Evolutionary conservation across 2,797 vertebrate genomes (phyloP).

Genomic region (Rhabdophis nuchalis): DNA sequence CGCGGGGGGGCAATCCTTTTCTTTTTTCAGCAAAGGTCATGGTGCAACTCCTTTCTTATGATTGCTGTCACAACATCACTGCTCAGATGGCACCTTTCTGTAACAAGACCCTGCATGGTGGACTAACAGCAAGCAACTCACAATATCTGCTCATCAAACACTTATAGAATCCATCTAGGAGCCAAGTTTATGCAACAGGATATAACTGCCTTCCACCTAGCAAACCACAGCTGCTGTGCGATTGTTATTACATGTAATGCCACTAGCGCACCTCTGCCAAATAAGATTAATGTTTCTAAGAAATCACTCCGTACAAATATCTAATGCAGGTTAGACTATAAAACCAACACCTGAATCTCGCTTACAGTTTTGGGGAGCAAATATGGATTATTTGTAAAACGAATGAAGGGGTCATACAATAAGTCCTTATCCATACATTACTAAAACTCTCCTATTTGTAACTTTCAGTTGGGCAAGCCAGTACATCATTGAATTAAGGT

Average conservation of each 20-base stretch:
- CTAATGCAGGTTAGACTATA: not conserved
- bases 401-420: not conserved
- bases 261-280: not conserved
- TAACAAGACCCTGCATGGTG: not conserved
- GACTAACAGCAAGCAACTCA: not conserved
- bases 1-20: not conserved
- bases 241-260: not conserved
- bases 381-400: not conserved
- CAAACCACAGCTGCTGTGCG: not conserved
- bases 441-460: not conserved
- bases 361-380: not conserved
- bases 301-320: not conserved
- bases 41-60: not conserved
- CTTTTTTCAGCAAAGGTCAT: not conserved
- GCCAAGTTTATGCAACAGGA: slow-evolving; percentile 14
- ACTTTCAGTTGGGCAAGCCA: not conserved
- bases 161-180: not conserved
- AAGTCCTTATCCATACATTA: not conserved
- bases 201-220: slow-evolving; percentile 5
- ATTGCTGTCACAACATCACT: not conserved
- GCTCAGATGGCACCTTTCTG: not conserved
- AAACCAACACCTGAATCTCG: not conserved
- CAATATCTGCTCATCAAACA: not conserved
- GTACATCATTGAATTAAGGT: not conserved
- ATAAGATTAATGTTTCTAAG: not conserved